Conservation (phyloP, 2,797 vertebrate genomes). For the Coregonus suidteri region DNA sequence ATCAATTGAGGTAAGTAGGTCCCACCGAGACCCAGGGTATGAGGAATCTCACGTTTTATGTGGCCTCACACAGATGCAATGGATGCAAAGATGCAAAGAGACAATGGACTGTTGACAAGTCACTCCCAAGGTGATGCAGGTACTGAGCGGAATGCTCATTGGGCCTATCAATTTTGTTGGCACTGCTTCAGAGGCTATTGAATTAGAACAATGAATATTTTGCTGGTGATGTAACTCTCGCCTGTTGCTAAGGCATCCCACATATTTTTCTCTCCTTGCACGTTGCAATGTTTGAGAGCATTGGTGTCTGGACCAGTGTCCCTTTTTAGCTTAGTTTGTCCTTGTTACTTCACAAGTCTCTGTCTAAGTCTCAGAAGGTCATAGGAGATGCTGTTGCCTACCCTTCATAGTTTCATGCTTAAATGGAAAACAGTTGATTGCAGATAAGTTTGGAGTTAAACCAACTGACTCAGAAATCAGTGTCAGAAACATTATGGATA, state of each 20-base stretch:
- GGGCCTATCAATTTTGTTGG: background rate
- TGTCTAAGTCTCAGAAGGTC: background rate
- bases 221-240: background rate
- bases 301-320: background rate
- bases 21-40: background rate
- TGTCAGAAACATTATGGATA: background rate
- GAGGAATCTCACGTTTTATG: background rate
- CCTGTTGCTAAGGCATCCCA: too few relatives aligned
- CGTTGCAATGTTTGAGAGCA: background rate
- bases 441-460: background rate
- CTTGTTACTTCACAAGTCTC: background rate
- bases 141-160: constrained; percentile 3
- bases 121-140: background rate
- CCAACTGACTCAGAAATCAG: background rate
- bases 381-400: background rate
- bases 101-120: background rate
- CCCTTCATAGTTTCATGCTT: background rate
- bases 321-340: background rate
- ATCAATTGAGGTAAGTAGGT: background rate
- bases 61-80: background rate
- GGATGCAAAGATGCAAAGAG: background rate
- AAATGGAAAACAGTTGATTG: background rate
- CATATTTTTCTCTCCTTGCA: background rate
- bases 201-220: background rate
- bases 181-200: background rate